A percentile compares a stretch with the other conserved stretches of the same genome.
Evolutionary conservation across 2,113 vertebrate species (phyloP).

Genomic region (Mesitornis unicolor): DNA sequence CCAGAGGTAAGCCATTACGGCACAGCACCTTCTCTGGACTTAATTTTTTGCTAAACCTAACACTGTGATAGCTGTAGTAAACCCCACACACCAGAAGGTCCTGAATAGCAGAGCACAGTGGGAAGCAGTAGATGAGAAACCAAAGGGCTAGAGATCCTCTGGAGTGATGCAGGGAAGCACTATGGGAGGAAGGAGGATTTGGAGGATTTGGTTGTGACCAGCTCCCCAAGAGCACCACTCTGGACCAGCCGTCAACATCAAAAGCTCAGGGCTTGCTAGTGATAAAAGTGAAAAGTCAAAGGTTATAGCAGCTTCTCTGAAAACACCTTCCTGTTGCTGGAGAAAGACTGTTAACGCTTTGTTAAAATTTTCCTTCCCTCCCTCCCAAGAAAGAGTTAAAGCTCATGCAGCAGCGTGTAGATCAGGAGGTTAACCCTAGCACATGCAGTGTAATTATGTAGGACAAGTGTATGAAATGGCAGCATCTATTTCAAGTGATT

Average conservation of each 20-base stretch:
- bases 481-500: background rate
- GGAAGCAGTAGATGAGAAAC: background rate
- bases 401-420: background rate
- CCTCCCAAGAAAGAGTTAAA: background rate
- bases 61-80: background rate
- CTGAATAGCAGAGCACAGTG: background rate
- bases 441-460: background rate
- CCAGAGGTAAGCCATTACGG: background rate
- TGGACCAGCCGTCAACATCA: accelerated
- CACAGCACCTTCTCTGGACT: background rate
- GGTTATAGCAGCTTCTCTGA: background rate
- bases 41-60: background rate
- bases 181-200: background rate
- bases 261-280: background rate
- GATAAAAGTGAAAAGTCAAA: background rate
- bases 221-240: background rate
- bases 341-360: background rate
- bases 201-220: background rate
- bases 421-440: background rate
- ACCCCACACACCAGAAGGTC: background rate
- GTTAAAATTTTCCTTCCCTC: background rate
- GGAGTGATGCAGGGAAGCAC: background rate
- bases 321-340: background rate
- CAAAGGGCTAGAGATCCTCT: background rate
- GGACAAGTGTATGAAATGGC: background rate